Percentiles rank a stretch among this genome's conserved stretches.
These are phyloP conservation scores for Poecilia latipinna DNA, from an alignment of 2,113 vertebrate species.

Conservation along the genomic window DNA sequence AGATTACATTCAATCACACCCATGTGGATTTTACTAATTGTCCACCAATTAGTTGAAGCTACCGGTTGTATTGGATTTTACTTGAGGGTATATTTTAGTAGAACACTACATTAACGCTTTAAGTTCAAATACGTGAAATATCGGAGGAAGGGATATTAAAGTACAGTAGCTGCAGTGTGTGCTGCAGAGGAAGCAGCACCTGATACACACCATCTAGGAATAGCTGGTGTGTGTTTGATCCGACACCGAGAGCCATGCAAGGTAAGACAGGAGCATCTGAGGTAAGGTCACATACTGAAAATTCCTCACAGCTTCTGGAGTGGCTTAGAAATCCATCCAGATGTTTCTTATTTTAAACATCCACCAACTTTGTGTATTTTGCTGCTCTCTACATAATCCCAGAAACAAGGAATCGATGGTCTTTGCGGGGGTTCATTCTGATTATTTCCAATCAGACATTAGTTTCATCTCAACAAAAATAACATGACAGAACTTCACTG, in stretches of 20 bases:
- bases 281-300: neutral
- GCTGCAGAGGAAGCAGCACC: slow-evolving; percentile 20
- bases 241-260: slow-evolving; percentile 2
- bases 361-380: too few relatives aligned
- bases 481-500: too few relatives aligned
- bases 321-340: neutral
- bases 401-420: neutral
- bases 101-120: too few relatives aligned
- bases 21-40: neutral
- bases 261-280: slow-evolving; percentile 1
- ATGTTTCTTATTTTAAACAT: too few relatives aligned
- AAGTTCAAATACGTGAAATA: neutral
- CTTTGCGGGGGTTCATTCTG: neutral
- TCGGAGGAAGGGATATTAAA: neutral
- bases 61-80: neutral
- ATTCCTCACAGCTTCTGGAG: neutral
- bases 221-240: slow-evolving; percentile 36
- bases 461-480: neutral
- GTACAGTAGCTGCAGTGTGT: neutral
- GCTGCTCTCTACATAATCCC: neutral
- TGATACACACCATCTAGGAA: slow-evolving; percentile 36
- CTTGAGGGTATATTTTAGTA: neutral
- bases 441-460: neutral
- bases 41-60: neutral
- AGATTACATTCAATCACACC: neutral